These are phyloP conservation scores for Epinephelus cyanopodus DNA, from an alignment of 2,113 vertebrate species.

Conservation along the genomic window DNA sequence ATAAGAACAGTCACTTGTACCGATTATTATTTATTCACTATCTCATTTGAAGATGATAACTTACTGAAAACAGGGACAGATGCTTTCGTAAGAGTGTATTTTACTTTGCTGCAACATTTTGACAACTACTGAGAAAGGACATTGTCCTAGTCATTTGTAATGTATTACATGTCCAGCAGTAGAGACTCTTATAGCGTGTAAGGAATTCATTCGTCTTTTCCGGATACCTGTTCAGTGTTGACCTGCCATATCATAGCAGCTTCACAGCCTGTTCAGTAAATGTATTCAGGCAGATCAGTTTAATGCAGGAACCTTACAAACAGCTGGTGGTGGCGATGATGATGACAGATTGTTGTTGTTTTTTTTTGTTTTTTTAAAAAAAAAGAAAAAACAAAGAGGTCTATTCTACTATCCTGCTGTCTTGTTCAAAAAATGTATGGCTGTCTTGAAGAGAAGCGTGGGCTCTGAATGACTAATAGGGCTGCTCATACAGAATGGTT, in stretches of 20 bases:
- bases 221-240: slow-evolving; percentile 38
- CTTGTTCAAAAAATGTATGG: slow-evolving; percentile 52
- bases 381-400: slow-evolving; percentile 61
- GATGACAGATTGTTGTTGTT: slow-evolving; percentile 68
- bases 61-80: background rate
- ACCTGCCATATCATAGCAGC: slow-evolving; percentile 42
- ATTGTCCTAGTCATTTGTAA: background rate
- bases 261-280: slow-evolving; percentile 43
- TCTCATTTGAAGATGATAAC: background rate
- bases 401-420: slow-evolving; percentile 59
- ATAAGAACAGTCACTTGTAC: background rate
- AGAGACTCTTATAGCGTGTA: background rate
- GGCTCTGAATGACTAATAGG: slow-evolving; percentile 76
- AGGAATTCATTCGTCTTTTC: slow-evolving; percentile 36
- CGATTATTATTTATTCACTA: background rate
- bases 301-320: slow-evolving; percentile 47
- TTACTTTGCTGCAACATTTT: slow-evolving; percentile 15
- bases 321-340: slow-evolving; percentile 56
- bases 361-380: too few species aligned
- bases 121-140: background rate
- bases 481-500: slow-evolving; percentile 68
- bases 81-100: background rate
- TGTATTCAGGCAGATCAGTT: slow-evolving; percentile 52
- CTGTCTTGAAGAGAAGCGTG: slow-evolving; percentile 61
- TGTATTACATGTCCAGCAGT: slow-evolving; percentile 11